Evolutionary conservation across 2,888 invertebrate species (phyloP), one percentile per base, ranked within the genome.

Genomic region (Lasioglossum leucozonium): DNA sequence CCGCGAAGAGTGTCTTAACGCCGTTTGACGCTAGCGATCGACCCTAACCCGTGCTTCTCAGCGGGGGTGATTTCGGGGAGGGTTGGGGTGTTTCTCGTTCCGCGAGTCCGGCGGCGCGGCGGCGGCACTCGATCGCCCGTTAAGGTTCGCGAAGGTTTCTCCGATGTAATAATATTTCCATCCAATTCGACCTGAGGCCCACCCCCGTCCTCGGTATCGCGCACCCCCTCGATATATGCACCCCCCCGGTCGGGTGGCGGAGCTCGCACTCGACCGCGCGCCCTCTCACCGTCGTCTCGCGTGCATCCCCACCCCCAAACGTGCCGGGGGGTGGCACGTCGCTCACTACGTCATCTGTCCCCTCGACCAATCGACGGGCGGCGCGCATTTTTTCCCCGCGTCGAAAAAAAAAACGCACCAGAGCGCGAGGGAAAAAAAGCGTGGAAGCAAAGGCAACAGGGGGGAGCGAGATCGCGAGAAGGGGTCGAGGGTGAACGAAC

Each of bases 321-420:
- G 51, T 76, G 90, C 81, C 75, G 89, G 88, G 91, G 94, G 94
- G 93, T 94, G 94, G 94, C 94, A 94, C 95, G 95, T 95, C 94
- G 95, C 94, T 94, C 95, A 94, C 95, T 94, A 95, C 95, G 95
- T 95, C 95, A 95, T 94, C 95, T 95, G 95, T 95, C 94, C 95
- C 93, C 94, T 95, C 94, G 95, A 94, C 95, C 95, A 95, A 95
- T 95, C 95, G 95, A 95, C 94, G 94, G 92, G 93, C 94, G 93
- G 94, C 93, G 93, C 93, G 94, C 93, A 93, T 94, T 95, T 95
- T 95, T 94, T 94, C 92, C 94, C 93, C 94, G 91, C 91, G 91
- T 94, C 91, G 93, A 93, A 93, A 94, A 94, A 92, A 90, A 89
- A 71, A 73, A 81, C 75, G n/a, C 55, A n/a, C 55, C 55, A n/a